A percentile compares a stretch with the other conserved stretches of the same genome.
Conservation (phyloP, 23 tunicate genomes). For the Diplosoma virens region DNA sequence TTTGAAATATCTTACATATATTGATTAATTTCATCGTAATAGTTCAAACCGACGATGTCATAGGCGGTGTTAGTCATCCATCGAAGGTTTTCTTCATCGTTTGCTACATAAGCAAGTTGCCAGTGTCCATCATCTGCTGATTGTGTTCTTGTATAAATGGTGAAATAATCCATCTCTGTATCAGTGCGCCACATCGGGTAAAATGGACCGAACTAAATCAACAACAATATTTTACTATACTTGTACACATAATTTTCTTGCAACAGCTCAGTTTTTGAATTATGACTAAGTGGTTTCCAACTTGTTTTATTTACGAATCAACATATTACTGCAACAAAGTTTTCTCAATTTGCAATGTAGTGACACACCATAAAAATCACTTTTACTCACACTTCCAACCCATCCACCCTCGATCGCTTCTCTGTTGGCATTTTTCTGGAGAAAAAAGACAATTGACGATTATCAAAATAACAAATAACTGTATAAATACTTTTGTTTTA, state of each 20-base stretch:
- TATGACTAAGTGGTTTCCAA: no score
- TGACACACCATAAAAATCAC: no score
- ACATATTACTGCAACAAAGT: no score
- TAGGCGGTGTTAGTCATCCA: slow-evolving; percentile 78
- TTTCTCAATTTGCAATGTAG: no score
- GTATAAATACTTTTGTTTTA: no score
- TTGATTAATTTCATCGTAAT: slow-evolving; percentile 59
- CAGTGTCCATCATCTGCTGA: slow-evolving; percentile 63
- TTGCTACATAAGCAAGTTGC: slow-evolving; percentile 71
- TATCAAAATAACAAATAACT: no score
- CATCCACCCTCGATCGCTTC: slow-evolving; percentile 71
- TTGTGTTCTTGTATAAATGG: slow-evolving; percentile 82
- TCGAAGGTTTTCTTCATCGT: neutral
- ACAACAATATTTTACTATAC: no score
- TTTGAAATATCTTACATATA: slow-evolving; percentile 65
- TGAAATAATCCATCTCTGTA: slow-evolving; percentile 49
- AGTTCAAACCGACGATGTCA: slow-evolving; percentile 63
- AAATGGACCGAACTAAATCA: slow-evolving; percentile 81
- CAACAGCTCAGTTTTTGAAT: no score
- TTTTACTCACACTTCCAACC: slow-evolving; percentile 99
- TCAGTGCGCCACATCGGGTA: slow-evolving; percentile 55
- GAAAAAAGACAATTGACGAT: no score
- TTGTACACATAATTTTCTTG: no score
- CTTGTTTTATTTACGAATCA: no score
- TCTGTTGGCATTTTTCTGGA: slow-evolving; percentile 21